Percentiles rank a stretch among this genome's conserved stretches.
Conservation (phyloP, 2,888 invertebrate species). For the Invenusta paracnida region DNA sequence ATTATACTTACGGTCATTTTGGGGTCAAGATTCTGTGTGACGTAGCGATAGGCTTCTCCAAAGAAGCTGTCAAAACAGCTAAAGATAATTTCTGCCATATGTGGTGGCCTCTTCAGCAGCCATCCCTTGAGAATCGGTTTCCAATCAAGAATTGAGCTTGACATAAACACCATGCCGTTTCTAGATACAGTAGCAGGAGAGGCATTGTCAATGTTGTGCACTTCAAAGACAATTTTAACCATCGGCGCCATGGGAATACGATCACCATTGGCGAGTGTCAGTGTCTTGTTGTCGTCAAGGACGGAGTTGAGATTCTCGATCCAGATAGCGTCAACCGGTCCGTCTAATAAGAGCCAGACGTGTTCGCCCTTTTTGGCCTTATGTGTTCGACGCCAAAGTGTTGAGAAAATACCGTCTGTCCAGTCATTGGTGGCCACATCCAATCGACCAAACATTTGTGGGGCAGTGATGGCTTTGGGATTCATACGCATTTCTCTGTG, state of each 20-base stretch:
- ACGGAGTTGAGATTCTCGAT: slow-evolving; percentile 62
- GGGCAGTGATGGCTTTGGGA: slow-evolving; percentile 91
- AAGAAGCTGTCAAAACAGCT: slow-evolving; percentile 73
- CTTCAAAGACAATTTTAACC: slow-evolving; percentile 61
- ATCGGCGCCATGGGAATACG: slow-evolving; percentile 61
- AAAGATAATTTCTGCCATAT: slow-evolving; percentile 67
- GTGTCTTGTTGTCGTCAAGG: slow-evolving; percentile 62
- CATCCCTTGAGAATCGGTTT: slow-evolving; percentile 76
- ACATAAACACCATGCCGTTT: slow-evolving; percentile 73
- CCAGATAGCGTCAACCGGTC: slow-evolving; percentile 62
- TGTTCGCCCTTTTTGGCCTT: slow-evolving; percentile 71
- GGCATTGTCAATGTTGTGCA: slow-evolving; percentile 62
- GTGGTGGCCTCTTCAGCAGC: slow-evolving; percentile 59
- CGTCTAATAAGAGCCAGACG: slow-evolving; percentile 60
- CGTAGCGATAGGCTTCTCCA: slow-evolving; percentile 72
- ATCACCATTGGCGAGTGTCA: slow-evolving; percentile 62
- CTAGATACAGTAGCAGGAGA: slow-evolving; percentile 62
- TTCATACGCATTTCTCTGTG: slow-evolving; percentile 97
- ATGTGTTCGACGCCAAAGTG: slow-evolving; percentile 87
- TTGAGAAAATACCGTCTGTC: slow-evolving; percentile 96
- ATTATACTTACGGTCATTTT: slow-evolving; percentile 66
- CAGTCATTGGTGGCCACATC: slow-evolving; percentile 97
- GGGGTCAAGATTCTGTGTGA: slow-evolving; percentile 74
- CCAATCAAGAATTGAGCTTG: slow-evolving; percentile 87
- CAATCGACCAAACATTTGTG: slow-evolving; percentile 92